These are phyloP conservation scores for Lepus townsendii DNA, from an alignment of 2,797 vertebrate genomes.

Conservation along the genomic window DNA sequence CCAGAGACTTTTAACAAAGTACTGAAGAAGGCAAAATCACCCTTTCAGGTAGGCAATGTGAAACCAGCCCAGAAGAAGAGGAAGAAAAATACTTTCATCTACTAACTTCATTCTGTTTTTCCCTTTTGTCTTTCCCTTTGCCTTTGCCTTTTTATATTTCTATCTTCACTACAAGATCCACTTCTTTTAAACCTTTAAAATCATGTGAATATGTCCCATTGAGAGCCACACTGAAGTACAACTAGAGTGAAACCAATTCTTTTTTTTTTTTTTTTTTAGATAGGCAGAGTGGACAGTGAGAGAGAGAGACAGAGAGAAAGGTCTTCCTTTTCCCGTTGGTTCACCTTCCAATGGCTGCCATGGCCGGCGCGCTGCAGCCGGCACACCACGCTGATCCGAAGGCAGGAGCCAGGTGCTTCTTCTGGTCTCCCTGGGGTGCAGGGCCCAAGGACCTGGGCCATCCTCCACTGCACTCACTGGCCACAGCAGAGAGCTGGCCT, in stretches of 20 bases:
- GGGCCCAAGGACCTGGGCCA: too few species aligned
- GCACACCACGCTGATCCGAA: too few species aligned
- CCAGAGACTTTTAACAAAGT: slow-evolving; percentile 34
- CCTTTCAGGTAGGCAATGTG: not conserved
- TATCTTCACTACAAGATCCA: slow-evolving; percentile 28
- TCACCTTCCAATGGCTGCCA: too few species aligned
- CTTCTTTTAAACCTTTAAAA: slow-evolving; percentile 49
- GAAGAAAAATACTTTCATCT: slow-evolving; percentile 46
- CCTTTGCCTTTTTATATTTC: slow-evolving; percentile 26
- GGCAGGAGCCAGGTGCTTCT: too few species aligned
- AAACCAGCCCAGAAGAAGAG: not conserved
- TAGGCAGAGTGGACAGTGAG: too few species aligned
- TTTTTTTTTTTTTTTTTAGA: too few species aligned
- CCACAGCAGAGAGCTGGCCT: too few species aligned
- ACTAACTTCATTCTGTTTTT: slow-evolving; percentile 2
- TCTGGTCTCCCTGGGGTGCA: too few species aligned
- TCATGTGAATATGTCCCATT: not conserved
- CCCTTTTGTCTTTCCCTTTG: slow-evolving; percentile 52
- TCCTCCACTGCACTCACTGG: too few species aligned
- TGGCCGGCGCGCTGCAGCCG: too few species aligned
- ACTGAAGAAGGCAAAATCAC: not conserved
- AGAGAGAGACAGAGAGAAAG: too few species aligned
- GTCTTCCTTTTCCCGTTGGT: too few species aligned
- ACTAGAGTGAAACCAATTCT: not conserved
- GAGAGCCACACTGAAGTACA: not conserved